A percentile compares a stretch with the other conserved stretches of the same genome.
Conservation (phyloP, 2,888 invertebrate genomes). For the Prosopocoilus inquinatus region DNA sequence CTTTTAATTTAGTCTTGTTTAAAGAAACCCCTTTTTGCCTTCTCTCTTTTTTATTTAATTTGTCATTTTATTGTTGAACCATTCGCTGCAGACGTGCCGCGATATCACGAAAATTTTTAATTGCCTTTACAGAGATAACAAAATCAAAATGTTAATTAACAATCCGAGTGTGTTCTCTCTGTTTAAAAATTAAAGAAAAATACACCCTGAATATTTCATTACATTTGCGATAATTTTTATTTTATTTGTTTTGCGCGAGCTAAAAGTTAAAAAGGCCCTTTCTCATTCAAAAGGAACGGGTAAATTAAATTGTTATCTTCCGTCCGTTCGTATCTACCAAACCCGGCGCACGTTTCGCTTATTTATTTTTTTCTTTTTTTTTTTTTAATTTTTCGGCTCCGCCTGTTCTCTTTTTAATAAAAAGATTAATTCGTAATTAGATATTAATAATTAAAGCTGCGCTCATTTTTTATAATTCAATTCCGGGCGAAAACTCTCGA, state of each 20-base stretch:
- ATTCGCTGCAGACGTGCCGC: slow-evolving; percentile 38
- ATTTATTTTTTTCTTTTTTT: background rate
- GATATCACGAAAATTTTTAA: slow-evolving; percentile 51
- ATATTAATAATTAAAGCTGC: slow-evolving; percentile 9
- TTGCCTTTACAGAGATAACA: slow-evolving; percentile 51
- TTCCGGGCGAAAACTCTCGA: no score
- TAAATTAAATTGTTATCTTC: slow-evolving; percentile 13
- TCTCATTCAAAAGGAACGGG: slow-evolving; percentile 1
- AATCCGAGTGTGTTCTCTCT: slow-evolving; percentile 47
- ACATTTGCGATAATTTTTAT: slow-evolving; percentile 29
- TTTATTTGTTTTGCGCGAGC: slow-evolving; percentile 23
- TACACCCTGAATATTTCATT: slow-evolving; percentile 47
- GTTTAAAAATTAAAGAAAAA: slow-evolving; percentile 50
- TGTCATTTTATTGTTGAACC: slow-evolving; percentile 48
- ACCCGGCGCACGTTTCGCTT: background rate
- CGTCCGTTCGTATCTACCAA: background rate
- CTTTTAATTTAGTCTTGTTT: slow-evolving; percentile 49
- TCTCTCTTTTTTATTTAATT: slow-evolving; percentile 45
- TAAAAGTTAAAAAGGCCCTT: slow-evolving; percentile 16
- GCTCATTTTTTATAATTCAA: background rate
- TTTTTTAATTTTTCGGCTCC: background rate
- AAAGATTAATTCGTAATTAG: slow-evolving; percentile 7
- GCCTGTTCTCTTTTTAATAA: background rate
- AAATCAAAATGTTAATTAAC: slow-evolving; percentile 53
- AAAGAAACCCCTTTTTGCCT: slow-evolving; percentile 44